These are phyloP conservation scores for Aphis gossypii DNA, from an alignment of 1,140 invertebrate genomes.

Conservation along the genomic window DNA sequence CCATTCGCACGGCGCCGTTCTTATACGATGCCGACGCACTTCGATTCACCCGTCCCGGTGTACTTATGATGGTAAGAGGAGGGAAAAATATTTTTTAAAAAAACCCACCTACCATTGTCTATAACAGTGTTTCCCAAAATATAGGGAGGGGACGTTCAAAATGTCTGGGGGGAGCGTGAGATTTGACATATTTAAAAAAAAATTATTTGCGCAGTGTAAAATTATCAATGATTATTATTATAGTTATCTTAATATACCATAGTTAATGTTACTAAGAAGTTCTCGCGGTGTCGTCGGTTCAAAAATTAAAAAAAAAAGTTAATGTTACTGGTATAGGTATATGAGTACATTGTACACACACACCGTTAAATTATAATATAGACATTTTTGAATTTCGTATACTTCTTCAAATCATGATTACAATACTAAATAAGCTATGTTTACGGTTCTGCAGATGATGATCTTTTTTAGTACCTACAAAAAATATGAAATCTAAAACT, in stretches of 20 bases:
- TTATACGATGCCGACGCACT: neutral
- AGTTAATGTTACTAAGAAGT: neutral
- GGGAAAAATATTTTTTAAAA: neutral
- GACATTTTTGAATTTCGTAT: neutral
- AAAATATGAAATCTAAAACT: neutral
- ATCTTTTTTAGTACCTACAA: neutral
- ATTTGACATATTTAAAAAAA: neutral
- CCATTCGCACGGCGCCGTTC: neutral
- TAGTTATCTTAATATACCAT: neutral
- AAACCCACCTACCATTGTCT: conserved; percentile 30
- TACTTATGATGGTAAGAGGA: neutral
- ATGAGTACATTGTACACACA: neutral
- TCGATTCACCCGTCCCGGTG: neutral
- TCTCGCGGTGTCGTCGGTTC: too few species aligned
- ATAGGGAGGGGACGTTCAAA: neutral
- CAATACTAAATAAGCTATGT: neutral
- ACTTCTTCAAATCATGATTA: neutral
- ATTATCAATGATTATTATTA: neutral
- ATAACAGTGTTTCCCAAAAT: neutral
- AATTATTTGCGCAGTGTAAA: neutral
- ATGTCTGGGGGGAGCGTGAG: neutral
- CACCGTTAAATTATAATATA: neutral
- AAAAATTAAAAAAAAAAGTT: too few species aligned
- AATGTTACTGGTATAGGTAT: neutral
- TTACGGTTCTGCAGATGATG: neutral